Evolutionary conservation across 2,113 vertebrate genomes (phyloP).

Genomic region (Oriolus oriolus): DNA sequence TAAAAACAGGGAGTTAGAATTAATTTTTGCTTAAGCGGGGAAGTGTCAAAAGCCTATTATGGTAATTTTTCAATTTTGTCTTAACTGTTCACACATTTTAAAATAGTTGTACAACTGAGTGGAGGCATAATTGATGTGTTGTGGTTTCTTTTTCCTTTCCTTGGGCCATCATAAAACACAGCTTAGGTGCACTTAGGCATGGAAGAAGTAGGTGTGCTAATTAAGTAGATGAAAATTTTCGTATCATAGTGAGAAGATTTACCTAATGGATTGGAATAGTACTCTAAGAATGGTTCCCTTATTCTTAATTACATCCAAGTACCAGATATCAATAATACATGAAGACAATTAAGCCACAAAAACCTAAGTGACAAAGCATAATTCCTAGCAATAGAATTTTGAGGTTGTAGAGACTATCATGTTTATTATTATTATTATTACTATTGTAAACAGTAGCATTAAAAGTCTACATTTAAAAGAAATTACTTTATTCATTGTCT

Average conservation of each 20-base stretch:
- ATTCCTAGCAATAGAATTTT: not conserved
- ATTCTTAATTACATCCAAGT: constrained; percentile 50
- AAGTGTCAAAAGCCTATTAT: constrained; percentile 65
- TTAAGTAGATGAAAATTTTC: constrained; percentile 60
- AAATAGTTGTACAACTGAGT: constrained; percentile 40
- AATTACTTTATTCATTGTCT: not conserved
- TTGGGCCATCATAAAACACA: constrained; percentile 22
- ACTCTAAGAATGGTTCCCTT: constrained; percentile 5
- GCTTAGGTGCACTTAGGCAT: constrained; percentile 38
- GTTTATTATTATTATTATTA: not conserved
- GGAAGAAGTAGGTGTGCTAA: constrained; percentile 50
- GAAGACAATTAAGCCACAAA: constrained; percentile 28
- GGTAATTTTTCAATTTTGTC: constrained; percentile 64
- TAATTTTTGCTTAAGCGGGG: constrained; percentile 68
- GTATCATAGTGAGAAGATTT: constrained; percentile 46
- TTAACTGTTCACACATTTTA: constrained; percentile 59
- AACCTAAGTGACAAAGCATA: not conserved
- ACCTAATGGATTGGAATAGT: constrained; percentile 40
- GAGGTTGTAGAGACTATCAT: not conserved
- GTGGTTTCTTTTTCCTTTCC: constrained; percentile 6
- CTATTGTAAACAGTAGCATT: not conserved
- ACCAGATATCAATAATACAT: constrained; percentile 27
- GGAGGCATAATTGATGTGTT: constrained; percentile 42
- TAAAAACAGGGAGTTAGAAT: constrained; percentile 63
- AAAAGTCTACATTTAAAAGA: not conserved